Conservation (phyloP, 1,140 invertebrate species). For the Aphidius gifuensis region DNA sequence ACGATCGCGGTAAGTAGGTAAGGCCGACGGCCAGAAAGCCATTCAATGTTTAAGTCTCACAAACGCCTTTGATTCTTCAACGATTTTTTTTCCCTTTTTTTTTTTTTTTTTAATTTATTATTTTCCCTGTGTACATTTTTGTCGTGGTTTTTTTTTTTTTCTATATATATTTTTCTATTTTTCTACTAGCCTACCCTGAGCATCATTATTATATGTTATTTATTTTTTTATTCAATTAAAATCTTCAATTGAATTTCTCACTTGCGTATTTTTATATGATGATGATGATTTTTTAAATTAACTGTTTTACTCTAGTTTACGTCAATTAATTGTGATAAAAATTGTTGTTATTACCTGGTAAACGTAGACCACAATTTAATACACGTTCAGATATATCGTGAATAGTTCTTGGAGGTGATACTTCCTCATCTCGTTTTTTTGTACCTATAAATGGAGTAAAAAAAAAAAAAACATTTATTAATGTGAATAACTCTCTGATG, state of each 20-base stretch:
- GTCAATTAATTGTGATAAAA: too few species aligned
- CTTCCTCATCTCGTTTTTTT: constrained; percentile 47
- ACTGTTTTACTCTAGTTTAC: too few species aligned
- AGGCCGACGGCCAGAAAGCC: constrained; percentile 15
- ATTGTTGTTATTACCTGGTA: constrained; percentile 41
- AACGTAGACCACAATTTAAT: constrained; percentile 47
- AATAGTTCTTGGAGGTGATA: constrained; percentile 45
- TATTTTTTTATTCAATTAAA: too few species aligned
- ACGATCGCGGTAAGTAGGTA: constrained; percentile 25
- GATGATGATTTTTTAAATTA: too few species aligned
- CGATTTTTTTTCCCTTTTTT: neutral
- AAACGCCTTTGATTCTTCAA: too few species aligned
- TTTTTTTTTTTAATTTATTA: neutral
- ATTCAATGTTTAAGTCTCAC: neutral
- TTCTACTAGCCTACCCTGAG: too few species aligned
- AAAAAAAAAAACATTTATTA: neutral
- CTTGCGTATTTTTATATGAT: too few species aligned
- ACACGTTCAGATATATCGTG: constrained; percentile 49
- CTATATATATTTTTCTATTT: too few species aligned
- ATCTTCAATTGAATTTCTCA: too few species aligned
- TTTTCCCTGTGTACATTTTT: too few species aligned
- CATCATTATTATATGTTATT: too few species aligned
- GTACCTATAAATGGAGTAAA: constrained; percentile 40
- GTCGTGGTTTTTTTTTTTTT: too few species aligned
- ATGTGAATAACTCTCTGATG: neutral